These are phyloP conservation scores for Lepus townsendii DNA, from an alignment of 2,797 vertebrate species.

Conservation along the genomic window DNA sequence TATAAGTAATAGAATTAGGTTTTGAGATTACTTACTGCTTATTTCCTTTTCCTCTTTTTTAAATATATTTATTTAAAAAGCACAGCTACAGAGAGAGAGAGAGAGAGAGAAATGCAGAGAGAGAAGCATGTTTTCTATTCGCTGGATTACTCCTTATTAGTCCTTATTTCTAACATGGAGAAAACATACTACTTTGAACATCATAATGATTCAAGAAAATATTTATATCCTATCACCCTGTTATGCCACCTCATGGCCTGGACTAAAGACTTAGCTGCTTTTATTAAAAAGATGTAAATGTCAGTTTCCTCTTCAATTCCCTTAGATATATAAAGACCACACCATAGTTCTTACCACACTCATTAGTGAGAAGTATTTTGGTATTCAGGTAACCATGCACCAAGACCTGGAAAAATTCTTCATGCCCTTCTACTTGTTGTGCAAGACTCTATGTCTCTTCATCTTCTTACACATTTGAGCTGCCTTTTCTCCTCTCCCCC, in stretches of 20 bases:
- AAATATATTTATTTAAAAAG: no score
- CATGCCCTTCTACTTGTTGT: not conserved
- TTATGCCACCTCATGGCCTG: not conserved
- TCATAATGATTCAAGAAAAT: not conserved
- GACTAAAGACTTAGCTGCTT: not conserved
- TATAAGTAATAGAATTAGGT: not conserved
- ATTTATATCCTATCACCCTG: not conserved
- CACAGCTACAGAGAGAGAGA: no score
- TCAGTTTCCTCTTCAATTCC: not conserved
- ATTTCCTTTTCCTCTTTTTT: not conserved
- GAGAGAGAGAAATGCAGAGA: no score
- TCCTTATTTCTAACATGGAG: not conserved
- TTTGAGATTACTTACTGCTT: not conserved
- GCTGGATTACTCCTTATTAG: not conserved
- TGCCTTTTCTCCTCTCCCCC: not conserved
- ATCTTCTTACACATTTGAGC: not conserved
- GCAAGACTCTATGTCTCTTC: not conserved
- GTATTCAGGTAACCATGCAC: not conserved
- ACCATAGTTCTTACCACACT: not conserved
- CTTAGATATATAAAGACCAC: not conserved
- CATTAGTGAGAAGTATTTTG: not conserved
- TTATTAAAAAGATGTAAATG: not conserved
- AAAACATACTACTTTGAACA: not conserved
- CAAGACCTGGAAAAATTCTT: not conserved
- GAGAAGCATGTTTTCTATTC: no score